Evolutionary conservation across 2,113 vertebrate species (phyloP).

Genomic region (Cinclus mexicanus): DNA sequence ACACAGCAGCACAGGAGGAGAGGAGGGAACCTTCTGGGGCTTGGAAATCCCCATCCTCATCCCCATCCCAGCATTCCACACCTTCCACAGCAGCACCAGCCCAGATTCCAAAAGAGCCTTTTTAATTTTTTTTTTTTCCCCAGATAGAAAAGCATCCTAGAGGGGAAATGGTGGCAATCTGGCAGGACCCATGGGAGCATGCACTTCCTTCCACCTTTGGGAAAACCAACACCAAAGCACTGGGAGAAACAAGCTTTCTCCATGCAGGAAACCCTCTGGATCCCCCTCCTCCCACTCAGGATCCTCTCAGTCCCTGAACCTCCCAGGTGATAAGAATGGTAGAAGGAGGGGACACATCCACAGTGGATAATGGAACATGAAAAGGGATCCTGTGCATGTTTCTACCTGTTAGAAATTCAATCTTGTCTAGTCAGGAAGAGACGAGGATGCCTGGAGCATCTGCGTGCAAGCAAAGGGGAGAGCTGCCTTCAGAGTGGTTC

Average conservation of each 20-base stretch:
- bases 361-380: not conserved
- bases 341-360: not conserved
- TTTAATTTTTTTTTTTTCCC: not conserved
- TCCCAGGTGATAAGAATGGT: rapidly evolving
- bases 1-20: not conserved
- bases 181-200: not conserved
- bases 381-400: not conserved
- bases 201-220: not conserved
- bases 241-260: not conserved
- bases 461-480: not conserved
- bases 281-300: not conserved
- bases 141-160: not conserved
- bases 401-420: not conserved
- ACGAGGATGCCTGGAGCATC: not conserved
- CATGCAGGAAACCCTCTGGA: not conserved
- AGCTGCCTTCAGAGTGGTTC: not conserved
- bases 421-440: not conserved
- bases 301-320: not conserved
- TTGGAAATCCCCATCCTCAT: not conserved
- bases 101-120: not conserved
- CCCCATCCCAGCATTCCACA: not conserved
- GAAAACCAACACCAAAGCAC: not conserved
- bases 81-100: not conserved
- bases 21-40: not conserved
- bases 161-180: not conserved